A percentile compares a stretch with the other conserved stretches of the same genome.
Conservation (phyloP, 2,888 invertebrate genomes). For the Furcula furcula region DNA sequence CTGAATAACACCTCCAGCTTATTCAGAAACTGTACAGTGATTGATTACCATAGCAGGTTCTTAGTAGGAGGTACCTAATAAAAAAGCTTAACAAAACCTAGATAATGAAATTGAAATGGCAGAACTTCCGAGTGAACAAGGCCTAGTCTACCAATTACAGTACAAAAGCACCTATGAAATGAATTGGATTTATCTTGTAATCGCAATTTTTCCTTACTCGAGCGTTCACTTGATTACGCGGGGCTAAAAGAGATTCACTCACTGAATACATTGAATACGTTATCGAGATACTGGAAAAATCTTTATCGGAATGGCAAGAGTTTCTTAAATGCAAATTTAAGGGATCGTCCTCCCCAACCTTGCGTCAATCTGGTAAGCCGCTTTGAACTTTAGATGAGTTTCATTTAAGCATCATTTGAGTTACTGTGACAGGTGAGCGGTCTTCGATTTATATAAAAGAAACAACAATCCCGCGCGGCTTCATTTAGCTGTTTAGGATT, state of each 20-base stretch:
- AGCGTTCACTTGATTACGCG: constrained; percentile 56
- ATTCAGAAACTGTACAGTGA: no score
- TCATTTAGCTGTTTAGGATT: no score
- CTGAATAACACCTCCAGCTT: no score
- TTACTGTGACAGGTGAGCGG: background rate
- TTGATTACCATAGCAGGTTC: no score
- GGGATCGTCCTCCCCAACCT: background rate
- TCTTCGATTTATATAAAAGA: no score
- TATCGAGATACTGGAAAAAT: constrained; percentile 33
- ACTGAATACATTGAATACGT: constrained; percentile 51
- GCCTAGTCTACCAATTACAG: constrained; percentile 34
- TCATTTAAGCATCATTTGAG: background rate
- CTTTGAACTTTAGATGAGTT: constrained; percentile 1
- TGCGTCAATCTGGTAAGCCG: constrained; percentile 1
- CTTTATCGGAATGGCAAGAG: constrained; percentile 11
- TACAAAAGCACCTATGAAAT: constrained; percentile 47
- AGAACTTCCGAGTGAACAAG: constrained; percentile 45
- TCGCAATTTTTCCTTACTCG: constrained; percentile 57
- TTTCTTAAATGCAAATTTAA: constrained; percentile 10
- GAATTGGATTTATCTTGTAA: constrained; percentile 67
- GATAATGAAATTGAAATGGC: constrained; percentile 38
- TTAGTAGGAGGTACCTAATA: no score
- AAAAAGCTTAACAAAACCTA: no score
- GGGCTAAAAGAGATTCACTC: constrained; percentile 47
- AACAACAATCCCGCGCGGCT: no score